Evolutionary conservation across 2,888 invertebrate species (phyloP).

Genomic region (Belgica antarctica): DNA sequence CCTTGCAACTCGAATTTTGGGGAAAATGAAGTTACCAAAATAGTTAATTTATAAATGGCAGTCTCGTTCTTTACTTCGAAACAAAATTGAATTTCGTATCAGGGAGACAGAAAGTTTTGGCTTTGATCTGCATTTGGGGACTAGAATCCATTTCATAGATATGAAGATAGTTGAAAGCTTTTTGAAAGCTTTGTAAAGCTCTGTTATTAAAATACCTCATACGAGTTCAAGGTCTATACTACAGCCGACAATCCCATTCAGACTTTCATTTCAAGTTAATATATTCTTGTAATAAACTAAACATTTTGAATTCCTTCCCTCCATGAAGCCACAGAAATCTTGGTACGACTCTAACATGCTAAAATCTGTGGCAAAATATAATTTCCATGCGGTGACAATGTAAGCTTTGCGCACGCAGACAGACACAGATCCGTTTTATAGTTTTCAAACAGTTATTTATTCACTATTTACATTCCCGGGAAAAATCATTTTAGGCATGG

Average conservation of each 20-base stretch:
- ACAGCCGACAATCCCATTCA: too few relatives aligned
- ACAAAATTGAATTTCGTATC: conserved; percentile 1
- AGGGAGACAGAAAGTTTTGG: conserved; percentile 4
- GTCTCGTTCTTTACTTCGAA: not conserved
- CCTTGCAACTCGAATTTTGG: not conserved
- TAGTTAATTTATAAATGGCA: conserved; percentile 6
- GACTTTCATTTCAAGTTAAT: not conserved
- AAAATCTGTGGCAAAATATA: not conserved
- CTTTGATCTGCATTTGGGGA: too few relatives aligned
- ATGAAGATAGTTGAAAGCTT: too few relatives aligned
- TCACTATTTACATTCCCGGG: conserved; percentile 1
- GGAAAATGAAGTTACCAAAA: not conserved
- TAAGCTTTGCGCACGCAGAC: not conserved
- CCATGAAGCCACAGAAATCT: not conserved
- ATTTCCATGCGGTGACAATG: conserved; percentile 8
- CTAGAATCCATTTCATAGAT: too few relatives aligned
- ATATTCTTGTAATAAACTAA: not conserved
- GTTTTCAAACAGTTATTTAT: conserved; percentile 8
- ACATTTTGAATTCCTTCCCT: not conserved
- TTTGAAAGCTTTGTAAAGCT: too few relatives aligned
- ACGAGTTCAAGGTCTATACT: too few relatives aligned
- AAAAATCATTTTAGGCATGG: conserved; percentile 1
- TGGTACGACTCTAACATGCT: too few relatives aligned
- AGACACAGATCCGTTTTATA: not conserved
- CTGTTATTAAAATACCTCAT: too few relatives aligned